Evolutionary conservation across 1,140 invertebrate genomes (phyloP), one percentile per base, ranked within the genome.

Genomic region (Pseudomyrmex cubaensis): DNA sequence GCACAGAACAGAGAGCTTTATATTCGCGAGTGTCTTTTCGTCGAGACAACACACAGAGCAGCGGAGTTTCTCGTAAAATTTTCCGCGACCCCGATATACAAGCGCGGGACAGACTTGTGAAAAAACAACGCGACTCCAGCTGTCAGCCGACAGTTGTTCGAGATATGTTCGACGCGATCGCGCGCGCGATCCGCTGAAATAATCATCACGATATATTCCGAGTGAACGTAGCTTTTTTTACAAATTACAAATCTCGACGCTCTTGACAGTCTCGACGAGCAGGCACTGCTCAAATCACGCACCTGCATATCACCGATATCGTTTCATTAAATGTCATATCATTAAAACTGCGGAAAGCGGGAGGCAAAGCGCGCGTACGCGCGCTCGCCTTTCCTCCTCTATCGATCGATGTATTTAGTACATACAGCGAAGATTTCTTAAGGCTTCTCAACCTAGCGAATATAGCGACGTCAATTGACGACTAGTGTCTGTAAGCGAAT

Each of bases 261-360:
- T 35, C 35, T 35, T 35, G 35, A 35, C 35, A 35, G 86, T 90
- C 86, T 89, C 76, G 83, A 73, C 67, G 74, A 83, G 77, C 57
- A 56, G 76, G 35, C 75, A 77, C 78, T 85, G 72, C 77, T 61
- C 67, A 83, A 87, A 92, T 92, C 87, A 35, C 35, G 83, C 84
- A 89, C 83, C 87, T 90, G 86, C 90, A 93, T 93, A 93, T 93
- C 92, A 91, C 90, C 87, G 84, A 85, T 89, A 89, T 93, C 90
- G 87, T 89, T 77, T 87, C 90, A 91, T 91, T 90, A 90, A 89
- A 75, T 90, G 87, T 93, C 92, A 92, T 93, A 92, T 93, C 92
- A 90, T 92, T 84, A 88, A 85, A 56, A 13, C 15, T 78, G 13
- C 66, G 57, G 70, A 86, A 85, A 20, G n/a, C 7, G 25, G 15